phyloP scores from a whole-genome alignment of 35 echinoderm and acorn worm species.

The Eucidaris tribuloides region DNA sequence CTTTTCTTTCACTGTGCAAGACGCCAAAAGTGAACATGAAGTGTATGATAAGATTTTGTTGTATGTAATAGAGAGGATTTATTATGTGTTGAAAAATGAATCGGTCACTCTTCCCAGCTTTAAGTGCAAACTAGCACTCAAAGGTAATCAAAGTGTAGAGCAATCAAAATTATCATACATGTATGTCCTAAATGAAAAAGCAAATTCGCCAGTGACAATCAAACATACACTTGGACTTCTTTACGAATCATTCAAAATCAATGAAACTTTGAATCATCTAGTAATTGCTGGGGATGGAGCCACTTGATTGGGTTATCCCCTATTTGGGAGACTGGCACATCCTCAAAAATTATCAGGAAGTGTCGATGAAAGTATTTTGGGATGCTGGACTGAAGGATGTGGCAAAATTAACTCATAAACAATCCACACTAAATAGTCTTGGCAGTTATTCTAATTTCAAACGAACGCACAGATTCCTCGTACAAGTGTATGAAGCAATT shows the following conservation, averaged over 20 bases:
- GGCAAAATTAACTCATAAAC: slow-evolving; percentile 25
- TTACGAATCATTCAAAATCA: slow-evolving; percentile 32
- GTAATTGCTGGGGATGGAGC: slow-evolving; percentile 76
- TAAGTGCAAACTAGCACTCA: slow-evolving; percentile 32
- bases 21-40: background rate
- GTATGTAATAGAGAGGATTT: slow-evolving; percentile 20
- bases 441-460: slow-evolving; percentile 29
- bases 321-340: slow-evolving; percentile 87
- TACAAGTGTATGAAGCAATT: slow-evolving; percentile 48
- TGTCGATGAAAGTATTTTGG: slow-evolving; percentile 59
- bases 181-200: slow-evolving; percentile 17
- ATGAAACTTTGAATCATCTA: slow-evolving; percentile 33
- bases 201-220: slow-evolving; percentile 2
- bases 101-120: background rate
- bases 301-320: slow-evolving; percentile 74
- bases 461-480: slow-evolving; percentile 50
- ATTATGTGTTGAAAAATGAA: background rate
- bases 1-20: background rate
- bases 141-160: background rate
- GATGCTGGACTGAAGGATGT: slow-evolving; percentile 73
- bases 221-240: slow-evolving; percentile 10
- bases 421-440: slow-evolving; percentile 18
- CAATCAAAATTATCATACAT: slow-evolving; percentile 17
- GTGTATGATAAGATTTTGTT: background rate
- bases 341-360: slow-evolving; percentile 65